Base-by-base conservation (phyloP, 1,140 invertebrate species). In the Magallana angulata region DNA sequence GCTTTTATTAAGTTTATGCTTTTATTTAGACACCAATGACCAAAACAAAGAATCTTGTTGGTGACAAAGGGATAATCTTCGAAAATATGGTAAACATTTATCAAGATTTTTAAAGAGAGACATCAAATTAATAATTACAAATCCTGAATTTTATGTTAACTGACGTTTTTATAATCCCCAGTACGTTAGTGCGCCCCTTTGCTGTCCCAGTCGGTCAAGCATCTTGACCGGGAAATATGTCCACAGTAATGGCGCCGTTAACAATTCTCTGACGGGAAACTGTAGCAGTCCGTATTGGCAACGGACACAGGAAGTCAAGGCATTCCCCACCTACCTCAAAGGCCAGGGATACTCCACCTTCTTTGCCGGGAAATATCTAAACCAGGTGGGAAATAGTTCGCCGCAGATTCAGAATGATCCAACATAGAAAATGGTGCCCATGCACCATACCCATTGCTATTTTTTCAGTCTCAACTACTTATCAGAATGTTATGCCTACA, bases 201-300 rank as follows among this genome's bases (percentile, higher is more conserved):
- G 93, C 85, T 94, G 98, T 93, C 98, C 98, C 16, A 98, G 98
- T 93, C 96, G 98, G 80, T 97, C 97, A 11, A 97, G 97, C 59
- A 96, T 99, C 68, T 95, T 99, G 16, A 97, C 97, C 0, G 98
- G 98, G 57, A 95, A 96, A 87, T 98, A 98, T 94, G 96, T 97
- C 0, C 98, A 98, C 93, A 98, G 98, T 94, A 97, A 98, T 93
- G 92, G 95, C 24, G 97, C 97, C 0, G 92, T 95, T 2, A 98
- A 98, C 93, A 98, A 98, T 95, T 97, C 97, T 0, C 57, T 97
- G 0, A 91, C 91, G 24, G 98, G 97, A 0, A 97, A 97, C 76
- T 98, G 98, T 94, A 97, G 96, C 87, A 96, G 96, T 87, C 4
- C 84, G 0, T 8, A 93, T 1, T 98, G 97, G 97, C 96, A 96